These are phyloP conservation scores for Hydrotaea diabolus DNA, from an alignment of 2,888 invertebrate species.

Conservation along the genomic window DNA sequence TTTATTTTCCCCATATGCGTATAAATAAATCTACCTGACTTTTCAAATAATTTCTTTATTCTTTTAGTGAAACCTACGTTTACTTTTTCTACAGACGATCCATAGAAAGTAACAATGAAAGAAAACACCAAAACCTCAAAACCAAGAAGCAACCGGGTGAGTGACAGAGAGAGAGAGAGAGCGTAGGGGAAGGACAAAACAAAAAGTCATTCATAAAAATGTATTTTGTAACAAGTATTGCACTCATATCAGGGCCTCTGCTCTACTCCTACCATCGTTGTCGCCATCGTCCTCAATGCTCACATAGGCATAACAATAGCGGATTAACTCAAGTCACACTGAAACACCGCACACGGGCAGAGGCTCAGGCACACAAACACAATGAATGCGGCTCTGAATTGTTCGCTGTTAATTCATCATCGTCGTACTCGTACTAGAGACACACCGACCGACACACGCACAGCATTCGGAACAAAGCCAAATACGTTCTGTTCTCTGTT, in stretches of 20 bases:
- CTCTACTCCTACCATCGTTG: slow-evolving; percentile 34
- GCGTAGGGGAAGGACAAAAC: slow-evolving; percentile 8
- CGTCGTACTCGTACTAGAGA: background rate
- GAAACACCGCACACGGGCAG: slow-evolving; percentile 12
- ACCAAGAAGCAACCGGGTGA: background rate
- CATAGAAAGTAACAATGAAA: background rate
- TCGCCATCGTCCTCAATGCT: slow-evolving; percentile 22
- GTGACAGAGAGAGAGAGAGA: background rate
- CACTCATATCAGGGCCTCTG: slow-evolving; percentile 42
- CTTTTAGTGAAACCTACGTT: background rate
- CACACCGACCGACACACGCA: slow-evolving; percentile 2
- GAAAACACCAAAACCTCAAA: slow-evolving; percentile 7
- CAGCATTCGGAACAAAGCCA: slow-evolving; percentile 9
- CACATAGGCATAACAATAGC: slow-evolving; percentile 43
- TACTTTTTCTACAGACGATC: background rate
- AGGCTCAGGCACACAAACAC: background rate
- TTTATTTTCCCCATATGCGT: background rate
- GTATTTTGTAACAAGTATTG: slow-evolving; percentile 51
- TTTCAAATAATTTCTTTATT: slow-evolving; percentile 26
- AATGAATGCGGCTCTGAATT: slow-evolving; percentile 9
- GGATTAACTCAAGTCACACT: slow-evolving; percentile 63
- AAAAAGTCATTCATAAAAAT: slow-evolving; percentile 47
- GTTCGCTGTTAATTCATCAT: slow-evolving; percentile 13
- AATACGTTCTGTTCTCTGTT: slow-evolving; percentile 33
- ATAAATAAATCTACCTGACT: slow-evolving; percentile 27